Base-by-base conservation (phyloP, 2,888 invertebrate genomes). In the Hypomecis punctinalis region DNA sequence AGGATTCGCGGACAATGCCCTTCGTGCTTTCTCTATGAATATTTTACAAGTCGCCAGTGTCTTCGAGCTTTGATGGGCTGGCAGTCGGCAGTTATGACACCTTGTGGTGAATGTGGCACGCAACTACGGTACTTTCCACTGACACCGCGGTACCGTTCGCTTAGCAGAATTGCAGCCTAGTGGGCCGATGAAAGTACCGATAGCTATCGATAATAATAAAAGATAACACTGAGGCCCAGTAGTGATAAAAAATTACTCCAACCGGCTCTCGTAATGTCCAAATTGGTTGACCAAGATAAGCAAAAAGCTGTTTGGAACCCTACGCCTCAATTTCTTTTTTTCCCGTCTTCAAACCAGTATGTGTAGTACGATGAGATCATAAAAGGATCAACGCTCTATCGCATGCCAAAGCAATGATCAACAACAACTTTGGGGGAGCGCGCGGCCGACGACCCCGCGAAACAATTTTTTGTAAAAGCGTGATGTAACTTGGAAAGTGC, bases 401-500 rank as follows among this genome's bases (percentile, higher is more conserved):
- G 82, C 86, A 88, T 85, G 79, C 86, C 86, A 74, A 86, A 86
- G 82, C 85, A 83, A 83, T 89, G 89, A 89, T 85, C 84, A 82
- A 81, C 82, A 82, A 83, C 79, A 79, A 77, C 76, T 82, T 76
- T 78, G 80, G 79, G 79, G 81, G 82, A 79, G 80, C 77, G 77
- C 79, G 81, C 76, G 79, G 77, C 81, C 91, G 81, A 88, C 90
- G 80, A 91, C 85, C 91, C 83, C 83, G 80, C 83, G 73, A 48
- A 65, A 37, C 72, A 71, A 77, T 72, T 73, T 80, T 85, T 85
- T 82, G 83, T 87, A 83, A 79, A 80, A 76, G 73, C 81, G 80
- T 92, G 89, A 92, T 84, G 90, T 87, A 91, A 92, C 79, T 84
- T 90, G 85, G 91, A 91, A 91, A 91, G 92, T 89, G 84, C 90